phyloP scores from a whole-genome alignment of 2,888 invertebrate genomes.

The Gryllus longicercus region DNA sequence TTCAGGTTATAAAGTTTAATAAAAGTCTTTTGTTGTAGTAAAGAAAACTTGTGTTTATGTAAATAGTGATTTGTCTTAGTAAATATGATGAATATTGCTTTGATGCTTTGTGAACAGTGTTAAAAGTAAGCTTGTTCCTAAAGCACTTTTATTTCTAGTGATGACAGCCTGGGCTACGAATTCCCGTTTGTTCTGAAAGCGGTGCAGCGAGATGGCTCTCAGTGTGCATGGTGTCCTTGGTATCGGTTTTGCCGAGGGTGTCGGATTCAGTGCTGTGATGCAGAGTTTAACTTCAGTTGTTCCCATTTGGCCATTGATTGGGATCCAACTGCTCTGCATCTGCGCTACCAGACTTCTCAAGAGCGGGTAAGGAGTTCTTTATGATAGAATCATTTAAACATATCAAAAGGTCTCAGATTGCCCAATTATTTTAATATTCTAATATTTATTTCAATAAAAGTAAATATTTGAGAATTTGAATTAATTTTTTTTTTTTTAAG shows the following conservation, averaged over 20 bases:
- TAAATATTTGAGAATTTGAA: background rate
- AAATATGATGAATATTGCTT: too few relatives aligned
- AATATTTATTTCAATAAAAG: background rate
- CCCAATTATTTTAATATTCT: background rate
- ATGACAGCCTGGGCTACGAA: conserved; percentile 87
- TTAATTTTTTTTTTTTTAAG: too few relatives aligned
- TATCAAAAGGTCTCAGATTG: too few relatives aligned
- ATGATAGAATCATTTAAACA: too few relatives aligned
- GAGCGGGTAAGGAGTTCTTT: conserved; percentile 57
- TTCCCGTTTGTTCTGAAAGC: conserved; percentile 86
- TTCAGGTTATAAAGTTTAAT: too few relatives aligned
- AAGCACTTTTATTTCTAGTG: conserved; percentile 56
- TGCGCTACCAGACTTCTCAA: conserved; percentile 76
- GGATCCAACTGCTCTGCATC: conserved; percentile 90
- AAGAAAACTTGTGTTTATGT: too few relatives aligned
- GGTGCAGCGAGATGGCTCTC: conserved; percentile 67
- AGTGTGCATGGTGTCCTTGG: conserved; percentile 77
- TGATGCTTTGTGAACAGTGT: too few relatives aligned
- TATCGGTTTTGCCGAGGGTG: conserved; percentile 83
- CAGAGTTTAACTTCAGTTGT: conserved; percentile 43
- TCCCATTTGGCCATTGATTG: conserved; percentile 80
- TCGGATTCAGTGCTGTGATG: conserved; percentile 63
- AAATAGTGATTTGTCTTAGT: too few relatives aligned
- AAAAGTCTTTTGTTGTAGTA: too few relatives aligned
- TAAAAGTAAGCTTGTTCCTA: background rate